Evolutionary conservation across 2,113 vertebrate genomes (phyloP), one percentile per base, ranked within the genome.

Genomic region (Stercorarius parasiticus): DNA sequence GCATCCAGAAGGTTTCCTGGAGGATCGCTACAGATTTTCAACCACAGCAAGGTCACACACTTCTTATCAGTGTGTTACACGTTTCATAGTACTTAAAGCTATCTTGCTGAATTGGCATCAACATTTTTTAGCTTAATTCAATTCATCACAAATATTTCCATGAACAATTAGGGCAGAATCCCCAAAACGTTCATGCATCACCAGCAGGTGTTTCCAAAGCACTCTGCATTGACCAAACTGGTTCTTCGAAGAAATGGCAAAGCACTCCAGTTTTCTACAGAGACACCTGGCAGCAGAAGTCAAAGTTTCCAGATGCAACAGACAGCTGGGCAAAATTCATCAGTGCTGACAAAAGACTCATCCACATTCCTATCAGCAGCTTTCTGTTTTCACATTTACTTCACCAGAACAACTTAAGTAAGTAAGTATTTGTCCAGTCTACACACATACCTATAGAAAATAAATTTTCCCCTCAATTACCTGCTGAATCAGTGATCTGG

Each of bases 401-500:
- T 88, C 49, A 91, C 22, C 42, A 77, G 38, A 90, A 80, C 34
- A 93, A 50, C 45, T 91, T 11, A 30, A 14, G 40, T 50, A 42
- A 34, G 0, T 34, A 93, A 61, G 25, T 52, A 67, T 65, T 65
- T 71, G 36, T 59, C 45, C 38, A 62, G 38, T 64, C 30, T 56
- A 77, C 26, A 82, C 6, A 5, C 2, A 4, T 19, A 80, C 40
- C 38, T 10, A 47, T 18, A 81, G 59, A 64, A 81, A 86, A 93
- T 25, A 58, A 62, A 32, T 62, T 77, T 70, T 65, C 36, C 69
- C 65, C 70, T 85, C 55, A 71, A 58, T 93, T 98, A 99, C 99
- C 99, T 99, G 99, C 94, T 99, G 99, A 93, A 99, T 97, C 86
- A 99, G 98, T 90, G 99, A 99, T 52, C 98, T 98, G 90, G 99